A percentile compares a stretch with the other conserved stretches of the same genome.
These are phyloP conservation scores for Bellardia bayeri DNA, from an alignment of 2,888 invertebrate genomes.

Conservation along the genomic window DNA sequence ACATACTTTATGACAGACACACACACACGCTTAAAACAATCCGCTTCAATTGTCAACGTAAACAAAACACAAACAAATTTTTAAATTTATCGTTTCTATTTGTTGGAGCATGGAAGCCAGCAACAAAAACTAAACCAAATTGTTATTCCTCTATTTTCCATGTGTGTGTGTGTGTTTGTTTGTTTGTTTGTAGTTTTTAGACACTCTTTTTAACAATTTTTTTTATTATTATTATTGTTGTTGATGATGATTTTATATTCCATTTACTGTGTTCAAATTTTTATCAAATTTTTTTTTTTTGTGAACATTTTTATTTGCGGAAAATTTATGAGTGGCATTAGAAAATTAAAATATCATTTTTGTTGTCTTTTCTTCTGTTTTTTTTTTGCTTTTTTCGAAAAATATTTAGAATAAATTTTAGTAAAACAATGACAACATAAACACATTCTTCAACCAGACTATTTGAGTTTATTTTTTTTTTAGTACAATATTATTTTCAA, in stretches of 20 bases:
- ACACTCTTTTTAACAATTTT: slow-evolving; percentile 27
- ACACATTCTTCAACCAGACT: slow-evolving; percentile 54
- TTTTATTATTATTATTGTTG: slow-evolving; percentile 15
- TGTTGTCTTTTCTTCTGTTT: not conserved
- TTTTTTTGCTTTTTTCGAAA: slow-evolving; percentile 19
- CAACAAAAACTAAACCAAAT: not conserved
- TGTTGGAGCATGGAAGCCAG: not conserved
- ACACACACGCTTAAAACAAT: not conserved
- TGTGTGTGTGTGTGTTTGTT: not conserved
- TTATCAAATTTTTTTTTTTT: not conserved
- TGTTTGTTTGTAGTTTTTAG: slow-evolving; percentile 18
- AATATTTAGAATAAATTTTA: slow-evolving; percentile 35
- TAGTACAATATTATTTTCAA: not conserved
- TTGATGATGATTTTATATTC: slow-evolving; percentile 47
- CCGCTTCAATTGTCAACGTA: not conserved
- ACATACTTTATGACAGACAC: not conserved
- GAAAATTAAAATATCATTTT: slow-evolving; percentile 56
- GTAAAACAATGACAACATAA: slow-evolving; percentile 59
- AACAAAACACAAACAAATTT: not conserved
- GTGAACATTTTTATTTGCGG: slow-evolving; percentile 23
- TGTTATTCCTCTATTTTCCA: not conserved
- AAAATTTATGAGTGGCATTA: slow-evolving; percentile 68
- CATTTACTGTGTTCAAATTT: slow-evolving; percentile 47
- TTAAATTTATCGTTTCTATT: slow-evolving; percentile 43
- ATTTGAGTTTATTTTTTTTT: slow-evolving; percentile 21